phyloP scores from a whole-genome alignment of 2,888 invertebrate species.

The Cephus pygmeus region DNA sequence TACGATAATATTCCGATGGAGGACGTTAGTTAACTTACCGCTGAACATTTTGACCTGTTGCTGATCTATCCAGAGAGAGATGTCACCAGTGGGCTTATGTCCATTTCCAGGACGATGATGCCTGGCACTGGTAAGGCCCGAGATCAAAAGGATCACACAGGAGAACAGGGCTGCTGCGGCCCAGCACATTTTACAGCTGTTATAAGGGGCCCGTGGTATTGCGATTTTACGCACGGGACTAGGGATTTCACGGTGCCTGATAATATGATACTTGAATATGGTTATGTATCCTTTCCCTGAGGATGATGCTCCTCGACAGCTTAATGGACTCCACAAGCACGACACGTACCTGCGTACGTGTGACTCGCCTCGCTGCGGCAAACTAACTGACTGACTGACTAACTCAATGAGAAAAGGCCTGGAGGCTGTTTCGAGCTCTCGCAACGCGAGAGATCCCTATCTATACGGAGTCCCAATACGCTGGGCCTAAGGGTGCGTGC shows the following conservation, averaged over 20 bases:
- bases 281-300: slow-evolving; percentile 21
- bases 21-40: slow-evolving; percentile 70
- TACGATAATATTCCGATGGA: not conserved
- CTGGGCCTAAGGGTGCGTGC: slow-evolving; percentile 53
- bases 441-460: slow-evolving; percentile 53
- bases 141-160: slow-evolving; percentile 46
- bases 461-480: slow-evolving; percentile 41
- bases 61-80: slow-evolving; percentile 91
- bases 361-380: slow-evolving; percentile 54
- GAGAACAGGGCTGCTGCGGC: slow-evolving; percentile 51
- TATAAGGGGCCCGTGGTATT: not conserved
- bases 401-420: slow-evolving; percentile 59
- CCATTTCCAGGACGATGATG: slow-evolving; percentile 55
- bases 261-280: slow-evolving; percentile 34
- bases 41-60: slow-evolving; percentile 92
- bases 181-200: slow-evolving; percentile 47
- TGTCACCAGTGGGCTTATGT: slow-evolving; percentile 69
- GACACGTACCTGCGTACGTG: slow-evolving; percentile 24
- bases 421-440: slow-evolving; percentile 38
- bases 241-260: slow-evolving; percentile 41
- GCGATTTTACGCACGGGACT: slow-evolving; percentile 45
- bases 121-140: slow-evolving; percentile 47
- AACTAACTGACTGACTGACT: slow-evolving; percentile 61
- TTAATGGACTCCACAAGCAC: slow-evolving; percentile 23
- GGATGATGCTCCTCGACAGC: not conserved